Evolutionary conservation across 2,888 invertebrate species (phyloP).

Genomic region (Leptopterna dolabrata): DNA sequence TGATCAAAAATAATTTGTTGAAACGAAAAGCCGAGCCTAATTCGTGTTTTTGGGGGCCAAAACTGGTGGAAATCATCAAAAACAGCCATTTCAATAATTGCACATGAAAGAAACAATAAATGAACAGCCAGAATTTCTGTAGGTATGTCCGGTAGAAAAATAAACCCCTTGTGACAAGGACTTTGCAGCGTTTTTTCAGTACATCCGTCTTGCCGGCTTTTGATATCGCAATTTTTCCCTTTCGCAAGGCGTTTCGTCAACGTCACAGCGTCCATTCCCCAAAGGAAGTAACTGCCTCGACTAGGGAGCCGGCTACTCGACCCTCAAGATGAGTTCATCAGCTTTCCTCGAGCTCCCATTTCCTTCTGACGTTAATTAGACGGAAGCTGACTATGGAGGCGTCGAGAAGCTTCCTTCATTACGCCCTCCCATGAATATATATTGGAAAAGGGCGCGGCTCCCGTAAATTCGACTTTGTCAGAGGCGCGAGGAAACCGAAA

Average conservation of each 20-base stretch:
- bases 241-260: background rate
- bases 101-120: too few species aligned
- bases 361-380: constrained; percentile 5
- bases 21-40: too few species aligned
- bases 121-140: too few species aligned
- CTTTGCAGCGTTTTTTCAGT: too few species aligned
- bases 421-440: constrained; percentile 7
- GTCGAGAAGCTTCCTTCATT: background rate
- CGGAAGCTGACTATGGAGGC: background rate
- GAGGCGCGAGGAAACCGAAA: background rate
- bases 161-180: too few species aligned
- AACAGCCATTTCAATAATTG: too few species aligned
- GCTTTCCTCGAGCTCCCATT: background rate
- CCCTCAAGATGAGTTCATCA: background rate
- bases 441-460: background rate
- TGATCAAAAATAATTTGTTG: too few species aligned
- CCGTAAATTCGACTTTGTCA: background rate
- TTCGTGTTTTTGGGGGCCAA: too few species aligned
- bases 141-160: too few species aligned
- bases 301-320: background rate
- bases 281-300: background rate
- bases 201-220: background rate
- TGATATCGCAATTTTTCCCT: background rate
- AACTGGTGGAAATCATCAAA: too few species aligned
- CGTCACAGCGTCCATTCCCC: background rate